Base-by-base conservation (phyloP, 2,113 vertebrate genomes). In the Atractosteus spatula region DNA sequence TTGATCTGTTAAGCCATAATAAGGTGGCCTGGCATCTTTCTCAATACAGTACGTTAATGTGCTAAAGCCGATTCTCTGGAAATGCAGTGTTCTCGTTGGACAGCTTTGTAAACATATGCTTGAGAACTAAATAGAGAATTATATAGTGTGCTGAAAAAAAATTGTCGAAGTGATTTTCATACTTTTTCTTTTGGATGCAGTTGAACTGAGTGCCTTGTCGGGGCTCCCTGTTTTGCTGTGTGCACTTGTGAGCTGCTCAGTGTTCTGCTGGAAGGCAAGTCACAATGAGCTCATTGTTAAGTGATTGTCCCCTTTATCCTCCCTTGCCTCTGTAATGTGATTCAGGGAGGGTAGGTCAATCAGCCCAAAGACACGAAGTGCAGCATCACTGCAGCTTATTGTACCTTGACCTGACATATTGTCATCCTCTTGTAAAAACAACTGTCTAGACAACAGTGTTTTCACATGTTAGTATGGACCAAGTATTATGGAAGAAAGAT, bases 1-100 rank as follows among this genome's bases (percentile, higher is more conserved):
- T 82, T 80, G 80, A 80, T 74, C 64, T 65, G 64, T 61, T 56
- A 74, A 55, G 62, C 64, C 51, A 68, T 59, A 71, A 29, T 2
- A 29, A 29, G 29, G 55, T 70, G 62, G 43, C 74, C 72, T 71
- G 74, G 82, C 78, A 84, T 73, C 76, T 81, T 74, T 72, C 62
- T 66, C 74, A 77, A 76, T 74, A 44, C 29, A 29, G 29, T 29
- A 29, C 29, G 29, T 29, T 29, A 29, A 29, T 29, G 29, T 29
- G 29, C 29, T 29, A 29, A 29, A 29, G 29, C 29, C 29, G 29
- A 29, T 29, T 29, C 29, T 29, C 29, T 29, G 29, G 29, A 29
- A 29, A 29, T 29, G 29, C 29, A 29, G 29, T 29, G 29, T 29
- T 29, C 29, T 29, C 29, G 29, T 29, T 29, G 2, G 29, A 29